Conservation (phyloP, 2,797 vertebrate species). For the Mycteria americana region DNA sequence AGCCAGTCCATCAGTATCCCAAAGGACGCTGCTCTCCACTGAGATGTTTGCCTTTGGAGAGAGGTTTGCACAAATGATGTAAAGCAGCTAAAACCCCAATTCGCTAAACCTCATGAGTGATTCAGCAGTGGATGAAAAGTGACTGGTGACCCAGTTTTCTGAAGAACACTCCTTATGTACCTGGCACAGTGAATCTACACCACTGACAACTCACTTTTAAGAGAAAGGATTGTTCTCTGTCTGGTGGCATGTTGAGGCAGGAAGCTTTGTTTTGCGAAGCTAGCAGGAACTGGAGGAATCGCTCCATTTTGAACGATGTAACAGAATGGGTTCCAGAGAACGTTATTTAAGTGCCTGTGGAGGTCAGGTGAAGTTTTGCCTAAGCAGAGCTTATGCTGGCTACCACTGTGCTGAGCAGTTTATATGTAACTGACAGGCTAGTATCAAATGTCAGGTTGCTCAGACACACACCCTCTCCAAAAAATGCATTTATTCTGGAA, state of each 20-base stretch:
- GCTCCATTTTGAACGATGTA: rapidly evolving
- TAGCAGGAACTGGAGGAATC: background rate
- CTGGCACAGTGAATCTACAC: background rate
- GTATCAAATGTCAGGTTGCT: background rate
- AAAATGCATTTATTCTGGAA: background rate
- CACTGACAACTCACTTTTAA: background rate
- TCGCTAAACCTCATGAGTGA: background rate
- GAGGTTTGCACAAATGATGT: background rate
- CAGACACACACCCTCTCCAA: background rate
- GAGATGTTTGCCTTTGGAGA: background rate
- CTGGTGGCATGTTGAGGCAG: background rate
- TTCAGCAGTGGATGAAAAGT: background rate
- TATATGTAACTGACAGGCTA: background rate
- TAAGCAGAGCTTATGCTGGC: background rate
- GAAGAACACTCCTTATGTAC: background rate
- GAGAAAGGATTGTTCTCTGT: background rate
- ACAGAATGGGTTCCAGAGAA: background rate
- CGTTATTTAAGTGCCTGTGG: background rate
- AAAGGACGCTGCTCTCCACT: background rate
- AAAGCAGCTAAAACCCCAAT: background rate
- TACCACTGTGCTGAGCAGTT: background rate
- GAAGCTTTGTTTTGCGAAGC: background rate
- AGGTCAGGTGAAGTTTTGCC: background rate
- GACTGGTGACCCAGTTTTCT: background rate
- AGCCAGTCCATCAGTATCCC: background rate